Percentiles rank a stretch among this genome's conserved stretches.
These are phyloP conservation scores for Stichopus horrens DNA, from an alignment of 53 echinoderm and acorn worm species.

Conservation along the genomic window DNA sequence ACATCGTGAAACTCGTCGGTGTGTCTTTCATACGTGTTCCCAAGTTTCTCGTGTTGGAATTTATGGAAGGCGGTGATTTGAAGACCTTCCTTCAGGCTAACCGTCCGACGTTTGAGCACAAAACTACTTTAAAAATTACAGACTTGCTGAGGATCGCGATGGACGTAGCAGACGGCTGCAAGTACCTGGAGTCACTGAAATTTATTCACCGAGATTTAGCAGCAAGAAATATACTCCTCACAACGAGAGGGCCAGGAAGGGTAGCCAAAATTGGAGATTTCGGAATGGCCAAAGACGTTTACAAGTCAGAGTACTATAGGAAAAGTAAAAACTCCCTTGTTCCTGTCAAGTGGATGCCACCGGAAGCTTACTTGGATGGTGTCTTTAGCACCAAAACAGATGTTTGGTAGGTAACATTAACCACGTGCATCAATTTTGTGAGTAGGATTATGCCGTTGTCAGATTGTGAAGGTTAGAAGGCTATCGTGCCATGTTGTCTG, in stretches of 20 bases:
- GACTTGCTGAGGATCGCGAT: conserved; percentile 73
- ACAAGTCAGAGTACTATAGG: conserved; percentile 89
- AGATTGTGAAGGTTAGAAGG: neutral
- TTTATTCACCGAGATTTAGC: conserved; percentile 95
- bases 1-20: conserved; percentile 80
- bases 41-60: conserved; percentile 86
- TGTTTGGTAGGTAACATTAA: conserved; percentile 69
- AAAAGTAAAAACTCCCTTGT: conserved; percentile 83
- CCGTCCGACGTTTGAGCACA: conserved; percentile 52
- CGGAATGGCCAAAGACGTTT: conserved; percentile 98
- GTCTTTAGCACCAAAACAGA: conserved; percentile 91
- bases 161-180: conserved; percentile 76
- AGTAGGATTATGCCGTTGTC: neutral
- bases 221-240: conserved; percentile 81
- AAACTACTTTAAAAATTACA: conserved; percentile 59
- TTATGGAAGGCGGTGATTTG: conserved; percentile 88
- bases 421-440: neutral
- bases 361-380: conserved; percentile 95
- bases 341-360: conserved; percentile 99
- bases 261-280: conserved; percentile 94
- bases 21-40: conserved; percentile 86
- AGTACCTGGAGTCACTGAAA: conserved; percentile 74
- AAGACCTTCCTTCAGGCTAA: conserved; percentile 85
- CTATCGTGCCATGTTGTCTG: too few relatives aligned
- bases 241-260: conserved; percentile 56